A percentile compares a stretch with the other conserved stretches of the same genome.
phyloP scores from a whole-genome alignment of 2,797 vertebrate species.

The Lateolabrax maculatus region DNA sequence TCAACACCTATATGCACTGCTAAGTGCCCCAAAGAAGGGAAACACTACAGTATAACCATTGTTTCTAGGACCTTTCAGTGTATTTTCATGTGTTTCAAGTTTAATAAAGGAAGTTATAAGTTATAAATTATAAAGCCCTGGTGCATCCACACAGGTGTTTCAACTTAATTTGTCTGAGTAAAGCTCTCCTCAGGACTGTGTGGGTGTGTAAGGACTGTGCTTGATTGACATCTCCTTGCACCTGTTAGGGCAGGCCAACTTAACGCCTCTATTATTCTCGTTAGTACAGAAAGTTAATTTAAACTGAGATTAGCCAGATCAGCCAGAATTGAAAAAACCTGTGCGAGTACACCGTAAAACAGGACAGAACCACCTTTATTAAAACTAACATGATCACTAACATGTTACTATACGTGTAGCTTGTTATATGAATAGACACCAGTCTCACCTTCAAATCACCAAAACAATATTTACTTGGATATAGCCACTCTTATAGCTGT shows the following conservation, averaged over 20 bases:
- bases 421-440: too few species aligned
- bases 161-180: background rate
- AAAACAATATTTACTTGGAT: too few species aligned
- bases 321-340: background rate
- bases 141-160: slow-evolving; percentile 8
- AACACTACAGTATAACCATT: too few species aligned
- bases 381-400: background rate
- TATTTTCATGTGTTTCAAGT: background rate
- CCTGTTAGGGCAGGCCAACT: background rate
- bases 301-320: too few species aligned
- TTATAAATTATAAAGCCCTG: background rate
- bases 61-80: slow-evolving; percentile 6
- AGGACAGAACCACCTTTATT: background rate
- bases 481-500: too few species aligned
- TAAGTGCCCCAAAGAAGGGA: too few species aligned
- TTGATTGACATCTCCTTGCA: background rate
- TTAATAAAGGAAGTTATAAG: background rate
- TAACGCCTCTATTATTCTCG: background rate
- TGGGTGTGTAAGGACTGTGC: background rate
- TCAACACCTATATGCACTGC: too few species aligned
- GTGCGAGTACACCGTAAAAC: background rate
- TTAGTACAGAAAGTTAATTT: background rate
- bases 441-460: too few species aligned
- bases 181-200: background rate
- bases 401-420: background rate